phyloP scores from a whole-genome alignment of 2,888 invertebrate genomes.

The Azorinus chamasolen region DNA sequence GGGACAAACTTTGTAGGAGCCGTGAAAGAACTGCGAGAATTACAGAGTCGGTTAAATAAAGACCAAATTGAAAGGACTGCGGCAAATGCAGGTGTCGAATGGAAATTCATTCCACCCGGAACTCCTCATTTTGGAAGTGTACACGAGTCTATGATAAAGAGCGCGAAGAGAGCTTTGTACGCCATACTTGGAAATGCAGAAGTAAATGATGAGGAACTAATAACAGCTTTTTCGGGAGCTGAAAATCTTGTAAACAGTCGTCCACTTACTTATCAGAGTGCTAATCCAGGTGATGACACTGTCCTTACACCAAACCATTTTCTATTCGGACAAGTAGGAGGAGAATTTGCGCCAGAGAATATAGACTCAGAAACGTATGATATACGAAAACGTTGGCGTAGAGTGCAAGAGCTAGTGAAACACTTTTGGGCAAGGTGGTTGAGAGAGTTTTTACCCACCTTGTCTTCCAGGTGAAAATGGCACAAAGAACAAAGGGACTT shows the following conservation, averaged over 20 bases:
- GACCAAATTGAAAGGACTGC: constrained; percentile 32
- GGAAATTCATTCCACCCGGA: constrained; percentile 63
- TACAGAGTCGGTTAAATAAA: constrained; percentile 13
- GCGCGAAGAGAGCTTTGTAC: constrained; percentile 60
- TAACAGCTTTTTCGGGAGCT: constrained; percentile 56
- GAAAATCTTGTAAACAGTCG: constrained; percentile 60
- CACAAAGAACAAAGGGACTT: constrained; percentile 26
- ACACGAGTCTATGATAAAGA: constrained; percentile 59
- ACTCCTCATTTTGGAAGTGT: constrained; percentile 64
- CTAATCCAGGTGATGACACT: constrained; percentile 32
- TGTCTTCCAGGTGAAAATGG: constrained; percentile 44
- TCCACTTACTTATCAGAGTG: constrained; percentile 57
- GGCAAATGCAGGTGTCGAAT: constrained; percentile 43
- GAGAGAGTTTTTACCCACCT: not conserved
- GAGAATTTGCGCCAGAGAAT: constrained; percentile 55
- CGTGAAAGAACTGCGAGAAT: constrained; percentile 31
- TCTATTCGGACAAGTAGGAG: constrained; percentile 57
- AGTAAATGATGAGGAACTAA: constrained; percentile 61
- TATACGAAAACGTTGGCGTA: constrained; percentile 41
- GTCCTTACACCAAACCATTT: constrained; percentile 64
- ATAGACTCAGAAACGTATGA: constrained; percentile 14
- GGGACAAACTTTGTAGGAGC: constrained; percentile 52
- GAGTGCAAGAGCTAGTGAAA: constrained; percentile 52
- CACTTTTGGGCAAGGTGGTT: constrained; percentile 55
- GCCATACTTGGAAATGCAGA: constrained; percentile 51